Conservation (phyloP, 2,113 vertebrate genomes). For the Cyanocitta stelleri region DNA sequence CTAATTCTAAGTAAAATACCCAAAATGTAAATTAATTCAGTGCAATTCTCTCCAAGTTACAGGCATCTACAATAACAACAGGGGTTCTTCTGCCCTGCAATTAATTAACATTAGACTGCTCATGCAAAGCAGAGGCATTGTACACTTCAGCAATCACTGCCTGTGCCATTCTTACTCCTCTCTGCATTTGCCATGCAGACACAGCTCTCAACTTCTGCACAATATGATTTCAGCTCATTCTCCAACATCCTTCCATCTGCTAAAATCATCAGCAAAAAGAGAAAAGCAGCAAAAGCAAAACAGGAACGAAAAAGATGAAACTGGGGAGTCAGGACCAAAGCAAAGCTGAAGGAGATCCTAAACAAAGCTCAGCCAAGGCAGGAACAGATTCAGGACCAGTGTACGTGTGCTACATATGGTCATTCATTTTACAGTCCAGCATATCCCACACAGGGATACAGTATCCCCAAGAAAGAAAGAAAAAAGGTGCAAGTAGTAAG, state of each 20-base stretch:
- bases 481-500: not conserved
- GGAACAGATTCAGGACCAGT: not conserved
- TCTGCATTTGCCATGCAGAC: not conserved
- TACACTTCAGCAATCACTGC: not conserved
- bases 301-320: not conserved
- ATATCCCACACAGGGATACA: not conserved
- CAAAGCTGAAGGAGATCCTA: not conserved
- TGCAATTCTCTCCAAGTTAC: not conserved
- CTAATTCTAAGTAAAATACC: not conserved
- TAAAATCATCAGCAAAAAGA: not conserved
- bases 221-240: not conserved
- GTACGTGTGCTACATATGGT: rapidly evolving
- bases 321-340: not conserved
- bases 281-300: not conserved
- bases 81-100: not conserved
- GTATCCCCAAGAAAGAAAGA: not conserved
- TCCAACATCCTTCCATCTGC: not conserved
- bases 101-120: not conserved
- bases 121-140: not conserved
- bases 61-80: not conserved
- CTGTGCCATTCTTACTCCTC: not conserved
- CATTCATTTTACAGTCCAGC: not conserved
- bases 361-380: not conserved
- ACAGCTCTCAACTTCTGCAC: not conserved
- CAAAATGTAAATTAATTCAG: not conserved